Percentiles rank a stretch among this genome's conserved stretches.
These are phyloP conservation scores for Rhinatrema bivittatum DNA, from an alignment of 2,797 vertebrate genomes.

Conservation along the genomic window DNA sequence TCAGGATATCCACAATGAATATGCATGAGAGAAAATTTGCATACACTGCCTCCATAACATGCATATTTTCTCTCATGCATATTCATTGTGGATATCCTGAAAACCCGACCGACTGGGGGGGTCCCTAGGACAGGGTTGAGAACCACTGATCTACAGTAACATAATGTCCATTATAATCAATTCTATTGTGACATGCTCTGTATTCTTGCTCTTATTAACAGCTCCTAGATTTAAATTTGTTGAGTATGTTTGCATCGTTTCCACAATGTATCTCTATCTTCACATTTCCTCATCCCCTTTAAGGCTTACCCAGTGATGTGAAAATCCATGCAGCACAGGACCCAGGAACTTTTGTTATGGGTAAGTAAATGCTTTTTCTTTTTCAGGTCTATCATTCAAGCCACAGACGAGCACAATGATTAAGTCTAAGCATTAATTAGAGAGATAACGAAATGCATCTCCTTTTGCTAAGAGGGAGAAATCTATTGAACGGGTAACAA, in stretches of 20 bases:
- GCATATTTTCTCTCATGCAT: no score
- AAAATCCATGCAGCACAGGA: constrained; percentile 38
- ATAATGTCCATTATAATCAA: no score
- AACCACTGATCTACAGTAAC: no score
- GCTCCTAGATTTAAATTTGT: constrained; percentile 24
- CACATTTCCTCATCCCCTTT: background rate
- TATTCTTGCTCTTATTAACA: constrained; percentile 14
- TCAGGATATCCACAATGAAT: no score
- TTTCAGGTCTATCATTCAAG: constrained; percentile 22
- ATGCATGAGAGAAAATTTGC: no score
- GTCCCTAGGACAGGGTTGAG: no score
- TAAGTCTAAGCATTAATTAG: constrained; percentile 51
- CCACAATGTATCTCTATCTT: no score
- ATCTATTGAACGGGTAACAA: constrained; percentile 39
- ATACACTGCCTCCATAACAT: no score
- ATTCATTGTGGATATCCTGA: no score
- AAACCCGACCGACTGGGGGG: no score
- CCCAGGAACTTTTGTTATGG: constrained; percentile 15
- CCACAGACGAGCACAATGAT: constrained; percentile 22
- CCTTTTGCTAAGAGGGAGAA: constrained; percentile 35
- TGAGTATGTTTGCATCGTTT: no score
- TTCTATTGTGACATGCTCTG: no score
- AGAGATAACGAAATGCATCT: constrained; percentile 39
- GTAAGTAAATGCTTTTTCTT: constrained; percentile 30
- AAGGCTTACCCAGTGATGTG: constrained; percentile 21